phyloP scores from a whole-genome alignment of 2,797 vertebrate genomes.

The Pangasius krempfi region DNA sequence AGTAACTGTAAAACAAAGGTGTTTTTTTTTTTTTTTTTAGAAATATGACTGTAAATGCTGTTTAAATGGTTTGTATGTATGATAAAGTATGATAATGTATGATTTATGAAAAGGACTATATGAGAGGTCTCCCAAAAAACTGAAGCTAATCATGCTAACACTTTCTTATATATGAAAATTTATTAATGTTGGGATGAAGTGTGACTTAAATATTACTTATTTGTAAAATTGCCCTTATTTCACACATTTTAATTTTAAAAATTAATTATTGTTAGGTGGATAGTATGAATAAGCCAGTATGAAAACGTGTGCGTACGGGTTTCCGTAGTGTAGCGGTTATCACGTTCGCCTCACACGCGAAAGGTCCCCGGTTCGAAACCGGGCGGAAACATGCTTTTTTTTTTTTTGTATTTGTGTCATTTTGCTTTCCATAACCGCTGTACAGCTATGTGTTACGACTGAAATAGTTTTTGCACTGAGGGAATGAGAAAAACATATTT shows the following conservation, averaged over 20 bases:
- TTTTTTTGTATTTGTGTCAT: too few species aligned
- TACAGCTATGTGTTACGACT: too few species aligned
- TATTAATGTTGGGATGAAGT: background rate
- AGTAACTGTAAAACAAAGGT: background rate
- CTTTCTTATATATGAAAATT: background rate
- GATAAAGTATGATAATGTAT: background rate
- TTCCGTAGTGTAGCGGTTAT: conserved; percentile 51
- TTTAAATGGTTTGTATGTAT: background rate
- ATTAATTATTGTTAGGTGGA: too few species aligned
- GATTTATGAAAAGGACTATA: background rate
- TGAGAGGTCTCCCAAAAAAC: background rate
- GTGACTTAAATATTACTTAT: background rate
- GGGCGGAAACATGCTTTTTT: conserved; percentile 36
- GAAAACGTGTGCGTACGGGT: fast-evolving
- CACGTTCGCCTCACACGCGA: conserved; percentile 43
- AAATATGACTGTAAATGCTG: background rate
- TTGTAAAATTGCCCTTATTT: background rate
- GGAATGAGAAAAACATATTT: background rate
- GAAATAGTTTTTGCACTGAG: background rate
- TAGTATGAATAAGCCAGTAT: too few species aligned
- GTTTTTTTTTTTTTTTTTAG: background rate
- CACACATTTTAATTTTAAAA: too few species aligned
- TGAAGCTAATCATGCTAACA: background rate
- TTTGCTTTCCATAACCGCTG: background rate
- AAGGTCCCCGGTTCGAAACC: conserved; percentile 55